Conservation (phyloP, 2,797 vertebrate species). For the Lemur catta region DNA sequence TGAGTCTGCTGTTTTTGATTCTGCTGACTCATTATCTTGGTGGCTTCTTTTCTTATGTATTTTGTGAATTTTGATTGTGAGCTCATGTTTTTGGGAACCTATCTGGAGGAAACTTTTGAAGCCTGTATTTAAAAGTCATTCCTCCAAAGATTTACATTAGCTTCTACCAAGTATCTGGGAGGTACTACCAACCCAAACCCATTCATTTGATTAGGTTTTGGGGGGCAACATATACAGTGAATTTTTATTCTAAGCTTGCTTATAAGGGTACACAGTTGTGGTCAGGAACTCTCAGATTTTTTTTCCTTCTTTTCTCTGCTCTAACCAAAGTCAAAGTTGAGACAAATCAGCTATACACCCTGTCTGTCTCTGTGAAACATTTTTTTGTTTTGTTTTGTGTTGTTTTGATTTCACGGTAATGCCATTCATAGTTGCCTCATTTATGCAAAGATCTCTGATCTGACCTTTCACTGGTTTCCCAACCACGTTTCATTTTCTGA, state of each 20-base stretch:
- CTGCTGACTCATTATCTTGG: not conserved
- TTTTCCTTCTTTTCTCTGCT: not conserved
- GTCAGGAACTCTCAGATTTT: not conserved
- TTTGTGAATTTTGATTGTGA: conserved; percentile 26
- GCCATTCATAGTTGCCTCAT: not conserved
- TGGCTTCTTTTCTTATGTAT: not conserved
- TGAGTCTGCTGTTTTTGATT: conserved; percentile 15
- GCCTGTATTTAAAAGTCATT: conserved; percentile 7
- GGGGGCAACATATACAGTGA: not conserved
- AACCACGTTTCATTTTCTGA: not conserved
- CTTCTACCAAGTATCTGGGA: not conserved
- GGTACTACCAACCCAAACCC: not conserved
- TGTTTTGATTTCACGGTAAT: not conserved
- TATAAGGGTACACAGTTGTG: not conserved
- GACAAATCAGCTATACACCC: not conserved
- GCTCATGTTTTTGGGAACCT: not conserved
- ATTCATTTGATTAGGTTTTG: not conserved
- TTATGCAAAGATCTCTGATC: not conserved
- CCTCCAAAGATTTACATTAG: not conserved
- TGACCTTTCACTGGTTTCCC: not conserved
- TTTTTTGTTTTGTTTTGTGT: not conserved
- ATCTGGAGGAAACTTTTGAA: conserved; percentile 3
- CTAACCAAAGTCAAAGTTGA: not conserved
- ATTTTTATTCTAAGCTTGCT: not conserved
- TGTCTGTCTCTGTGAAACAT: not conserved